These are phyloP conservation scores for Protodeltote pygarga DNA, from an alignment of 2,888 invertebrate genomes.

Conservation along the genomic window DNA sequence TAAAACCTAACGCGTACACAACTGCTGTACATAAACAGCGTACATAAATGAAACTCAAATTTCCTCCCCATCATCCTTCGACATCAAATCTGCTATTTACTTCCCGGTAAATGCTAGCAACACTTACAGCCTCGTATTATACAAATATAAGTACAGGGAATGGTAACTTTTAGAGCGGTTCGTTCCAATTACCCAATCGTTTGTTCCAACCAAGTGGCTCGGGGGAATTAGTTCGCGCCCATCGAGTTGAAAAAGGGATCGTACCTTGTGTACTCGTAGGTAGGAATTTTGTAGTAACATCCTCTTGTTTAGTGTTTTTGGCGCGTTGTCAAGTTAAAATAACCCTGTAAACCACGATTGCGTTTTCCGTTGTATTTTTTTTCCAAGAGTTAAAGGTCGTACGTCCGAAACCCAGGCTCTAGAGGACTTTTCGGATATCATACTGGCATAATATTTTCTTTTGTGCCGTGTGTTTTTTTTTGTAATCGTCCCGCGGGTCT, in stretches of 20 bases:
- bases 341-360: too few species aligned
- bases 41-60: slow-evolving; percentile 6
- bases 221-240: slow-evolving; percentile 33
- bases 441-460: too few species aligned
- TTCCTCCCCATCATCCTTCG: not conserved
- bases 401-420: too few species aligned
- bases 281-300: not conserved
- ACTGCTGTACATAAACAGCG: too few species aligned
- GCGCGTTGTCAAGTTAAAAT: too few species aligned
- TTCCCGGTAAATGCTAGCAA: slow-evolving; percentile 1
- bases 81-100: slow-evolving; percentile 9
- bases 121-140: slow-evolving; percentile 18
- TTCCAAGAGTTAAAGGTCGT: too few species aligned
- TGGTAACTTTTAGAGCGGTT: slow-evolving; percentile 36
- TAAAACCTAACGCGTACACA: too few species aligned
- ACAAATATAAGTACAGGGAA: too few species aligned
- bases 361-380: too few species aligned
- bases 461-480: too few species aligned
- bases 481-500: too few species aligned
- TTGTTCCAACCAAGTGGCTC: slow-evolving; percentile 42
- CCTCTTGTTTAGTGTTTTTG: not conserved
- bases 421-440: too few species aligned
- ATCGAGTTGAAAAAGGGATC: slow-evolving; percentile 28
- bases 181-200: slow-evolving; percentile 50
- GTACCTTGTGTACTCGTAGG: slow-evolving; percentile 8